Evolutionary conservation across 2,113 vertebrate genomes (phyloP).

Genomic region (Epinephelus cyanopodus): DNA sequence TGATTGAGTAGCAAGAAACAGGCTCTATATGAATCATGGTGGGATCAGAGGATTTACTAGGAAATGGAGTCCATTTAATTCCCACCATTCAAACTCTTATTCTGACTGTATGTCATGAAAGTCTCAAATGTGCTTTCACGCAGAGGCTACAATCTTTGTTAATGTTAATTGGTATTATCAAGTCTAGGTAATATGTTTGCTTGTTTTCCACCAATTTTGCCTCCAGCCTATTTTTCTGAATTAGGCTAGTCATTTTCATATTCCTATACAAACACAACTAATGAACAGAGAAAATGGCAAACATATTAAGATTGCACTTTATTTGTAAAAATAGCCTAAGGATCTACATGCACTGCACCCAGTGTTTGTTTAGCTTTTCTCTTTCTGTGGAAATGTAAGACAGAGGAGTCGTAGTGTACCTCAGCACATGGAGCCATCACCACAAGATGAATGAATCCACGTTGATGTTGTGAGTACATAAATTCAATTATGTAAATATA

Average conservation of each 20-base stretch:
- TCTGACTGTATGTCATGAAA: neutral
- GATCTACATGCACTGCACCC: constrained; percentile 38
- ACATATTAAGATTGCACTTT: constrained; percentile 64
- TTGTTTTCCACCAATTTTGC: constrained; percentile 55
- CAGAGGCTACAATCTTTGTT: constrained; percentile 16
- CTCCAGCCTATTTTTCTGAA: constrained; percentile 52
- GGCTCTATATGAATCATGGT: neutral
- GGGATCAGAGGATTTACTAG: neutral
- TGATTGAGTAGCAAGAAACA: neutral
- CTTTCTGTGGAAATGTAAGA: constrained; percentile 33
- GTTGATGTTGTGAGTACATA: neutral
- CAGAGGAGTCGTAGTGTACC: constrained; percentile 3
- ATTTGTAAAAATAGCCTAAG: constrained; percentile 71
- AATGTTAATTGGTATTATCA: constrained; percentile 62
- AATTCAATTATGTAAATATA: constrained; percentile 4
- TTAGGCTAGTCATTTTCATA: constrained; percentile 63
- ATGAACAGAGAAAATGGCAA: constrained; percentile 65
- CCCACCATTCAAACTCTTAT: neutral
- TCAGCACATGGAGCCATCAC: constrained; percentile 1
- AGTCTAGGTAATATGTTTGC: constrained; percentile 56
- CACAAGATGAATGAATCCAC: neutral
- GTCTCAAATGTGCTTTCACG: constrained; percentile 25
- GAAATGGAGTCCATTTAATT: constrained; percentile 1
- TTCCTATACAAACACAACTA: constrained; percentile 53
- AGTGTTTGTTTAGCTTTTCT: constrained; percentile 56